Base-by-base conservation (phyloP, 2,797 vertebrate species). In the Poecilia gillii region DNA sequence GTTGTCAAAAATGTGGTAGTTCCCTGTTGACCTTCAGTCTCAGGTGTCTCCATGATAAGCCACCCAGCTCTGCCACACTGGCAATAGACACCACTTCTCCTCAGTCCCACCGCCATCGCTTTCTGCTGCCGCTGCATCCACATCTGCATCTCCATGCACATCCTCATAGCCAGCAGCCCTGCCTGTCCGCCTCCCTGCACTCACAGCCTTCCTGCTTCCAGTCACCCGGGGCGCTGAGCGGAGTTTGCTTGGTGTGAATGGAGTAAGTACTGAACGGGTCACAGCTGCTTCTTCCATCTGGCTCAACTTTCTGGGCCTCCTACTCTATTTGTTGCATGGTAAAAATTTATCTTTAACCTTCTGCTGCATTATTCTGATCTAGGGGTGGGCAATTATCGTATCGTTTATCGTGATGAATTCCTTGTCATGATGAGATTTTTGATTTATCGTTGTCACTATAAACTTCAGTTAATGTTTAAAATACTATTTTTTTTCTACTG, bases 111-210 rank as follows among this genome's bases (percentile, higher is more conserved):
- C 74, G 53, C 77, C 89, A 90, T 87, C 43, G 89, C 95, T 94
- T 94, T 90, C 92, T 85, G 91, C 94, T 55, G 90, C 96, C 90
- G 81, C 82, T 73, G 81, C 92, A 94, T 91, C 88, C 94, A 94
- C 94, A 96, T 90, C 90, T 76, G 83, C 93, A 94, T 95, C 89
- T 88, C 84, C 92, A 93, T 90, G 85, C 87, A 81, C 92, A 91
- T 91, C 89, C 81, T 84, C 90, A 90, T 88, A 84, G 86, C 84
- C 88, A 87, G 90, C 87, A 80, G 80, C 86, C 81, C 81, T 13
- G 80, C 89, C 87, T 84, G 86, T 84, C 73, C 39, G 70, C 84
- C 74, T 46, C 72, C 76, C 80, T 77, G 87, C 91, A 80, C 89
- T 84, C 85, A 80, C 89, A 85, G 86, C 81, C 33, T 76, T 87